These are phyloP conservation scores for Chirona hameri DNA, from an alignment of 2,888 invertebrate species.

Conservation along the genomic window DNA sequence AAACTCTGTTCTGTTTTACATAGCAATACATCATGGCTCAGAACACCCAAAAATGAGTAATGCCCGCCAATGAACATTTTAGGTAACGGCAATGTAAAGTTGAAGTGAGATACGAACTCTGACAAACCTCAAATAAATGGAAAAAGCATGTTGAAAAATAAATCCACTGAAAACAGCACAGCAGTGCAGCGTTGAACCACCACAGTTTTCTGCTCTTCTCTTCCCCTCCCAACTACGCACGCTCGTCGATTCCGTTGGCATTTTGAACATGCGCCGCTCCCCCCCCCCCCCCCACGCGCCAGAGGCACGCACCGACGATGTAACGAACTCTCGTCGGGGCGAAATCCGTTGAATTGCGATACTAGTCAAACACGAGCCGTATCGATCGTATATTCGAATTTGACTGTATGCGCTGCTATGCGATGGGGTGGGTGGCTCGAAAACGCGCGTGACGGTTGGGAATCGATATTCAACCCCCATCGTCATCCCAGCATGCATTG, in stretches of 20 bases:
- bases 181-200: no score
- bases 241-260: background rate
- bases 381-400: slow-evolving; percentile 31
- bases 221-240: no score
- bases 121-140: no score
- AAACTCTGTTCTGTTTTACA: no score
- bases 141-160: no score
- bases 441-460: background rate
- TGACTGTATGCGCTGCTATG: background rate
- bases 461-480: background rate
- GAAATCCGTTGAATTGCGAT: slow-evolving; percentile 24
- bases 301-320: background rate
- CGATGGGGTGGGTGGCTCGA: background rate
- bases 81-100: no score
- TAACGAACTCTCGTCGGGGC: background rate
- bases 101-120: no score
- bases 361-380: slow-evolving; percentile 38
- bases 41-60: no score
- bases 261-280: background rate
- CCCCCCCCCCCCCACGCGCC: background rate
- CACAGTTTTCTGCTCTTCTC: no score
- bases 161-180: no score
- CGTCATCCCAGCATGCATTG: background rate
- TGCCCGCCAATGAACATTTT: no score
- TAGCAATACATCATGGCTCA: no score